Evolutionary conservation across 2,888 invertebrate species (phyloP), one percentile per base, ranked within the genome.

Genomic region (Gnatocerus cornutus): DNA sequence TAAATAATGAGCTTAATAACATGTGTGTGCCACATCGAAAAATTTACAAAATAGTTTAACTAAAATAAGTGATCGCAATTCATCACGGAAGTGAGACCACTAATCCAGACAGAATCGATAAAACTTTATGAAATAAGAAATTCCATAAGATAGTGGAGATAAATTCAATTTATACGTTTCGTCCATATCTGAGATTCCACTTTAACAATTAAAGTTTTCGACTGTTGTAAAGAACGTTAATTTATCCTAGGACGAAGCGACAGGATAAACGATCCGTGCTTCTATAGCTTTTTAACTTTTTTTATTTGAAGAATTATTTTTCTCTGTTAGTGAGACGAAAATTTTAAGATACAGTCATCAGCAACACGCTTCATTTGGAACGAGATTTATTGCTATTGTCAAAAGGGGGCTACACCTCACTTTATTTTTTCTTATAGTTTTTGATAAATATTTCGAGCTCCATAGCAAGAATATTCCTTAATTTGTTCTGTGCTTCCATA

Each of bases 201-300:
- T 56, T 41, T 52, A 73, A 73, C 10, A 80, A 59, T 59, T 59
- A 59, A 30, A 59, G 13, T 33, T 59, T 46, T 30, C 45, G 1
- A 12, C 2, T 29, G 14, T 59, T 59, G 29, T 30, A 14, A 9
- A 33, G 30, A 8, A 16, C 30, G 13, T 33, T 53, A 37, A 53
- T 53, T 33, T 37, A 33, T 53, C 37, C 50, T 50, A 2, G 10
- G 12, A 50, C 27, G 30, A 30, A 33, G 14, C 41, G 41, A 45
- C 30, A 46, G 59, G 59, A 45, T 45, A 59, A 59, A 59, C 59
- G 59, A 59, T 30, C 46, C 59, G 30, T 59, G 59, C 14, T 29
- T 12, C 45, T 33, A 33, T 59, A 45, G 59, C 59, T 14, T 59
- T 59, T 59, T 59, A 59, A 59, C 46, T 59, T 59, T 58, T 58